These are phyloP conservation scores for Drosophila anceps DNA, from an alignment of 2,888 invertebrate genomes.

Conservation along the genomic window DNA sequence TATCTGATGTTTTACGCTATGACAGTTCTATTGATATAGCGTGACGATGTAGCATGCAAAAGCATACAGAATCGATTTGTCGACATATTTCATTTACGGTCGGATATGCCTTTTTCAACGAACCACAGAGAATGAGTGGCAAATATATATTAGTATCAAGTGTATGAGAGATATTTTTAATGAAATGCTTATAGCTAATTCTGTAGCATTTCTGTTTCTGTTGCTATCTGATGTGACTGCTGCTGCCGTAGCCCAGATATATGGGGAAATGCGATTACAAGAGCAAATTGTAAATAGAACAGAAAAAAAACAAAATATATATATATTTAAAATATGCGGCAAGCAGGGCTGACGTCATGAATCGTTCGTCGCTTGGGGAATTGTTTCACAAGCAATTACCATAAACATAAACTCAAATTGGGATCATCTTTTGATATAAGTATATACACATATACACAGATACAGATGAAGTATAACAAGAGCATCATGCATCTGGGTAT, in stretches of 20 bases:
- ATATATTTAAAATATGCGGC: slow-evolving; percentile 35
- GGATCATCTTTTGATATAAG: slow-evolving; percentile 56
- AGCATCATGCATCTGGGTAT: slow-evolving; percentile 43
- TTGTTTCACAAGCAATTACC: slow-evolving; percentile 76
- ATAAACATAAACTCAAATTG: slow-evolving; percentile 79
- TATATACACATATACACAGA: background rate
- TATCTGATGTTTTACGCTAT: background rate
- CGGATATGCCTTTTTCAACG: background rate
- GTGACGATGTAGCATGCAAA: background rate
- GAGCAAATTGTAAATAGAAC: slow-evolving; percentile 36
- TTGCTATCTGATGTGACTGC: slow-evolving; percentile 52
- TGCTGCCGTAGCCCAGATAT: slow-evolving; percentile 10
- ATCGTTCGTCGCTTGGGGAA: slow-evolving; percentile 27
- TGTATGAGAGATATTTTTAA: slow-evolving; percentile 5
- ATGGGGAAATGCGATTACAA: slow-evolving; percentile 42
- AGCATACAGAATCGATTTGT: background rate
- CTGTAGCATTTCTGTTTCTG: slow-evolving; percentile 27
- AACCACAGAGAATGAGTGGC: background rate
- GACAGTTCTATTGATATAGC: background rate
- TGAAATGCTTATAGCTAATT: slow-evolving; percentile 16
- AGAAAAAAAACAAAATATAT: slow-evolving; percentile 28
- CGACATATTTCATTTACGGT: background rate
- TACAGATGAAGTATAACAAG: slow-evolving; percentile 3
- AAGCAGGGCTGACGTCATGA: slow-evolving; percentile 49
- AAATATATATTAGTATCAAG: background rate